Conservation (phyloP, 2,888 invertebrate genomes). For the Sphecodes monilicornis region DNA sequence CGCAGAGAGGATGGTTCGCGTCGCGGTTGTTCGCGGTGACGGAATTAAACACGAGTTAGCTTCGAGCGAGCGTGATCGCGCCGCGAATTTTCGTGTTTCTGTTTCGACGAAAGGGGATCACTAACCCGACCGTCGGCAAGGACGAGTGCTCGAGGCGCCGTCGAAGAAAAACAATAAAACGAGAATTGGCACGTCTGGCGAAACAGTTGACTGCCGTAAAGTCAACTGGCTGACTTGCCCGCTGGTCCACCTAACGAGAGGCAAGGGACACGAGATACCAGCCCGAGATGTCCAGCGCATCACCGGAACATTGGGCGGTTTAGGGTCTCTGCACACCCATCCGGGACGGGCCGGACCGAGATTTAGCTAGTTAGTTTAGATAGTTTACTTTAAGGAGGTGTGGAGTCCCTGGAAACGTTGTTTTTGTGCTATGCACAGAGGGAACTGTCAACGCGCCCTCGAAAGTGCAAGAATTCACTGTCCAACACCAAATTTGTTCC, state of each 20-base stretch:
- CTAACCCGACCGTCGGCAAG: constrained; percentile 71
- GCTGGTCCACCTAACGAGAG: background rate
- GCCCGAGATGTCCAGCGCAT: background rate
- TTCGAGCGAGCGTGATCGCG: constrained; percentile 9
- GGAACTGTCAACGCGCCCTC: too few relatives aligned
- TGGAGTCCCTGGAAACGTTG: too few relatives aligned
- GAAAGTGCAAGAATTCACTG: too few relatives aligned
- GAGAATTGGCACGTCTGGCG: constrained; percentile 74
- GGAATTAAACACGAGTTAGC: constrained; percentile 12
- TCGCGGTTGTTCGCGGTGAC: background rate
- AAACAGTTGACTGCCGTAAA: constrained; percentile 73
- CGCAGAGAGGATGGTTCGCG: background rate
- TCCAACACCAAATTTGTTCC: too few relatives aligned
- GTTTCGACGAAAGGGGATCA: constrained; percentile 68
- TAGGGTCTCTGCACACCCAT: too few relatives aligned
- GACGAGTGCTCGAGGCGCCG: constrained; percentile 65
- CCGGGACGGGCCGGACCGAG: too few relatives aligned
- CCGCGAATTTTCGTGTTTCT: constrained; percentile 54
- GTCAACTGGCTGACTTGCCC: constrained; percentile 67
- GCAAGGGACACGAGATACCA: background rate
- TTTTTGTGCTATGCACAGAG: too few relatives aligned
- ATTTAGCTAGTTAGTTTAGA: too few relatives aligned
- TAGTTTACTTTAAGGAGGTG: too few relatives aligned
- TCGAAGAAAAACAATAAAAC: constrained; percentile 73
- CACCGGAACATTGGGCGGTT: background rate